phyloP scores from a whole-genome alignment of 2,113 vertebrate species.

The Myanophis thanlyinensis region DNA sequence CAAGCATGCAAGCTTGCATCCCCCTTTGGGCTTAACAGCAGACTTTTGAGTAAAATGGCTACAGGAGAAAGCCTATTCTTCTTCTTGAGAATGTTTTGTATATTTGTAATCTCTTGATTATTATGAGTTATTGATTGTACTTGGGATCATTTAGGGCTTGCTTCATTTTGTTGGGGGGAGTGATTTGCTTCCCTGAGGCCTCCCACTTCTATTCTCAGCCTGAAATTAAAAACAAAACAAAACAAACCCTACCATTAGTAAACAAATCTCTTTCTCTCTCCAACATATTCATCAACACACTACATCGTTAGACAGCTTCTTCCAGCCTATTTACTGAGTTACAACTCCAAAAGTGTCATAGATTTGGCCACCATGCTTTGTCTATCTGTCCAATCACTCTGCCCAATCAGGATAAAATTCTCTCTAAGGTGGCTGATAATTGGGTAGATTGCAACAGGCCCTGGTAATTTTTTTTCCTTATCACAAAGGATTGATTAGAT shows the following conservation, averaged over 20 bases:
- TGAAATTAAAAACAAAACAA: background rate
- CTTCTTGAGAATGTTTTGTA: background rate
- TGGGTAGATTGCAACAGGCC: background rate
- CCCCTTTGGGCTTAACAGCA: background rate
- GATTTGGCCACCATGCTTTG: background rate
- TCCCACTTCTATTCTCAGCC: background rate
- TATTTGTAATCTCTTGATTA: background rate
- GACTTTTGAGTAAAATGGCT: background rate
- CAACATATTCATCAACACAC: background rate
- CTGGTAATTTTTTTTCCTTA: background rate
- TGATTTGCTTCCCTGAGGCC: background rate
- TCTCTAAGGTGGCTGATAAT: background rate
- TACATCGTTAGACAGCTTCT: background rate
- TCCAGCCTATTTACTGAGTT: background rate
- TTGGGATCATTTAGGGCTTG: background rate
- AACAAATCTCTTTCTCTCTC: background rate
- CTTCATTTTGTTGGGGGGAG: background rate
- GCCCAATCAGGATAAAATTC: background rate
- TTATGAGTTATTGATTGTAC: background rate
- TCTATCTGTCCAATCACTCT: background rate
- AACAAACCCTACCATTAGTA: background rate
- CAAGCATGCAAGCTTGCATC: background rate
- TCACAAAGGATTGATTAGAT: background rate
- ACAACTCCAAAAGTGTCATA: background rate
- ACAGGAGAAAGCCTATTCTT: background rate